Conservation (phyloP, 2,113 vertebrate species). For the Euleptes europaea region DNA sequence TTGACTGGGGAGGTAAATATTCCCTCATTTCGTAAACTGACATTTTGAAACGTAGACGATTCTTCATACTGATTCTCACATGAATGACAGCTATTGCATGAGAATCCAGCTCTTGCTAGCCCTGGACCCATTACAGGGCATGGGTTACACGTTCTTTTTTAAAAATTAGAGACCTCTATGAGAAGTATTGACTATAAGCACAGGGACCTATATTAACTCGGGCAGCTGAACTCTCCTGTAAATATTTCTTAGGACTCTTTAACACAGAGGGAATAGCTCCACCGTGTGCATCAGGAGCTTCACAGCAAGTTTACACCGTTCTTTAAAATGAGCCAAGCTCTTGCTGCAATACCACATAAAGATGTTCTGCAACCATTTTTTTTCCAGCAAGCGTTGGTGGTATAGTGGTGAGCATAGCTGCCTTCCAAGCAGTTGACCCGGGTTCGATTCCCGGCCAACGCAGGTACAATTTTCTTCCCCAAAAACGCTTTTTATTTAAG, state of each 20-base stretch:
- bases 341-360: too few species aligned
- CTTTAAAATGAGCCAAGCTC: background rate
- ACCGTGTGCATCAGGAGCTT: background rate
- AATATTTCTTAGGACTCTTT: background rate
- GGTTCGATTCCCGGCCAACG: slow-evolving; percentile 75
- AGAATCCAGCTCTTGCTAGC: too few species aligned
- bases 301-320: background rate
- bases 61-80: too few species aligned
- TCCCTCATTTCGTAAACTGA: too few species aligned
- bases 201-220: background rate
- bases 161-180: background rate
- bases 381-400: slow-evolving; percentile 55
- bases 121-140: too few species aligned
- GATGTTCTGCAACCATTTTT: too few species aligned
- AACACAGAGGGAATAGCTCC: background rate
- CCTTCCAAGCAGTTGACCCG: slow-evolving; percentile 74
- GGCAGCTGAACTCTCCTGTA: background rate
- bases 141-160: too few species aligned
- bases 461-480: background rate
- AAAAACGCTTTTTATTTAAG: too few species aligned
- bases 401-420: slow-evolving; percentile 75
- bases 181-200: background rate
- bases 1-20: too few species aligned
- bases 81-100: too few species aligned
- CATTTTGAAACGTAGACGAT: too few species aligned